Evolutionary conservation across 30 jellyfish, hydroid and myxozoan genomes (phyloP), one percentile per base, ranked within the genome.

Genomic region (Aurelia coerulea): DNA sequence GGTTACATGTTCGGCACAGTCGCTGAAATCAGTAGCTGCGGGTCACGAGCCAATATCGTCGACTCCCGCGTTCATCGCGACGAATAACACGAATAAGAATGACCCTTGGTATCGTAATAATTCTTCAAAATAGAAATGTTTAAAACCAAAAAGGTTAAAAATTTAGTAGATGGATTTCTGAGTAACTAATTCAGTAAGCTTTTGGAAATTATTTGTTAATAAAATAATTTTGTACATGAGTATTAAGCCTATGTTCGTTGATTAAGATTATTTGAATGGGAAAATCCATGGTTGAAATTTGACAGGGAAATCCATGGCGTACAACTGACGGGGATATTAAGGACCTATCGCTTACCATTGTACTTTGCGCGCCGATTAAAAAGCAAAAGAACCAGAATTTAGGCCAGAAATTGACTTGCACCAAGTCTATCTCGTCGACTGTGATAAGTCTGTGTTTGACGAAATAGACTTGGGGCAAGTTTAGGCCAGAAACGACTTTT

Each of bases 1-100:
- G 56, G 93, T 84, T 12, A 84, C 93, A 15, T 84, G 93, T 51
- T 59, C 88, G 59, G 68, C 93, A 3, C 93, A 84, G 73, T 84
- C 93, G 23, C 29, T 73, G 17, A 84, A 39, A 70, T 39, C 85
- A 18, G 83, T 74, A 3, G 76, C 84, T 4, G 72, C 93, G 18
- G 85, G 49, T 23, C 87, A 84, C 33, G 93, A 77, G 34, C 39
- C 86, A 18, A 67, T 19, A 10, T 56, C 88, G 66, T 72, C 93
- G 72, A 68, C 86, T 39, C 29, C 86, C 16, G 65, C 56, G 72
- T 78, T 42, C 12, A 73, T 53, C 51, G 56, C 85, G 11, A 19
- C 85, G 54, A 51, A 17, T 29, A 52, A 41, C 74, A 16, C 92
- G 41, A 63, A 9, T 41, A 31, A 9, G 63, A 73, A 5, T 32